These are phyloP conservation scores for Graptemys geographica DNA, from an alignment of 2,797 vertebrate genomes.

Conservation along the genomic window DNA sequence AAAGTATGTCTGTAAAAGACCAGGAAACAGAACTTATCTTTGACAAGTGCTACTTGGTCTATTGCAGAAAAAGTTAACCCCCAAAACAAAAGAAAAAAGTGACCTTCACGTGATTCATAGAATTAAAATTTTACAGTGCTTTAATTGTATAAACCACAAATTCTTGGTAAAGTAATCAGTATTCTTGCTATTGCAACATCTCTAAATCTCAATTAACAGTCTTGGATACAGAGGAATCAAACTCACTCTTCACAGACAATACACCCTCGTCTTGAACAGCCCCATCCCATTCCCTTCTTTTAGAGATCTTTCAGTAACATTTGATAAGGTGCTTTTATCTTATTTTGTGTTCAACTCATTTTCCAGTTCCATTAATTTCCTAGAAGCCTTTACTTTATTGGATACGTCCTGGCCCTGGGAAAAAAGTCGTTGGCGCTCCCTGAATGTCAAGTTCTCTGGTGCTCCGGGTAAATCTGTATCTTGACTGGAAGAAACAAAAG, in stretches of 20 bases:
- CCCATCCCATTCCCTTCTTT: slow-evolving; percentile 38
- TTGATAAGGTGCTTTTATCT: slow-evolving; percentile 74
- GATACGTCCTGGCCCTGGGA: slow-evolving; percentile 99
- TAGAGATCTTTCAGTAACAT: slow-evolving; percentile 40
- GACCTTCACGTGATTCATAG: slow-evolving; percentile 82
- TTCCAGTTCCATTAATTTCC: slow-evolving; percentile 97
- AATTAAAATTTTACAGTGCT: slow-evolving; percentile 91
- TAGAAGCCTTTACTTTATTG: slow-evolving; percentile 97
- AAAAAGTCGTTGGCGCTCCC: slow-evolving; percentile 97
- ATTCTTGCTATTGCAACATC: slow-evolving; percentile 80
- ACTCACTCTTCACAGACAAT: slow-evolving; percentile 75
- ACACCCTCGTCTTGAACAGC: slow-evolving; percentile 58
- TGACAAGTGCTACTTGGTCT: slow-evolving; percentile 63
- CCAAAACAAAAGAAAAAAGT: slow-evolving; percentile 83
- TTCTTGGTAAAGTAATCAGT: slow-evolving; percentile 76
- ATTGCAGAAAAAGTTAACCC: slow-evolving; percentile 75
- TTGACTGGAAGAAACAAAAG: slow-evolving; percentile 80
- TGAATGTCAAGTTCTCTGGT: slow-evolving; percentile 96
- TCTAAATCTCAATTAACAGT: slow-evolving; percentile 83
- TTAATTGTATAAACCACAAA: slow-evolving; percentile 84
- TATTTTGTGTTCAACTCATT: slow-evolving; percentile 98
- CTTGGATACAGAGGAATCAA: slow-evolving; percentile 80
- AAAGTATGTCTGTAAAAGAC: slow-evolving; percentile 68
- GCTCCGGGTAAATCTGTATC: slow-evolving; percentile 90
- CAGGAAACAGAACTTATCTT: slow-evolving; percentile 72